A percentile compares a stretch with the other conserved stretches of the same genome.
phyloP scores from a whole-genome alignment of 2,113 vertebrate species.

The Garra rufa region DNA sequence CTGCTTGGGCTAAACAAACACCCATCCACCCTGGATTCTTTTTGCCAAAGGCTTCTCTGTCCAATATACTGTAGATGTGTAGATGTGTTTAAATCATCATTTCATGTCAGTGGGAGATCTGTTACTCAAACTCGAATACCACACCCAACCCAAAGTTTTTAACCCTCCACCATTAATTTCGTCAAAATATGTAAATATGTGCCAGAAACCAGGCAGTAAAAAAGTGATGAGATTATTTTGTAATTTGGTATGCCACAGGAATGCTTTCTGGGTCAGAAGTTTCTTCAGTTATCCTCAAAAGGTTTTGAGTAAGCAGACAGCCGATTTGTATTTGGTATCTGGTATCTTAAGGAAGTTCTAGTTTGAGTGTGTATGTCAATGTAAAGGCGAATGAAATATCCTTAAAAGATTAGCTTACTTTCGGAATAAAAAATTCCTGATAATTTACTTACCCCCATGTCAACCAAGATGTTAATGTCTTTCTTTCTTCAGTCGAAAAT shows the following conservation, averaged over 20 bases:
- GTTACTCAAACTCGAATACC: conserved; percentile 7
- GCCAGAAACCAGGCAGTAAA: conserved; percentile 11
- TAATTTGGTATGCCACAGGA: neutral
- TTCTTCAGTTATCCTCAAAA: neutral
- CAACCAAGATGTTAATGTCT: too few species aligned
- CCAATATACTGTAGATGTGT: neutral
- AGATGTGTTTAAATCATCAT: conserved; percentile 6
- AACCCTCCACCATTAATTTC: conserved; percentile 15
- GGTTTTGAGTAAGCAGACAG: neutral
- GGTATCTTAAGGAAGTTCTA: neutral
- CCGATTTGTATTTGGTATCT: neutral
- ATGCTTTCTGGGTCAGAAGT: conserved; percentile 23
- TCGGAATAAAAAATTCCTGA: too few species aligned
- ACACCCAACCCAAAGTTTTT: conserved; percentile 7
- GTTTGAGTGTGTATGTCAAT: neutral
- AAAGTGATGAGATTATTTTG: neutral
- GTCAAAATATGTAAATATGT: conserved; percentile 21
- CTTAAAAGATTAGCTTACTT: too few species aligned
- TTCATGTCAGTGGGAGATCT: conserved; percentile 1
- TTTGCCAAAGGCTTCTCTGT: conserved; percentile 1
- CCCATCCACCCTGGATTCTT: neutral
- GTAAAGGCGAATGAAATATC: neutral
- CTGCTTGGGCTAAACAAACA: neutral
- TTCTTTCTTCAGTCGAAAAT: too few species aligned
- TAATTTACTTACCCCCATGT: too few species aligned